Evolutionary conservation across 1,140 invertebrate genomes (phyloP), one percentile per base, ranked within the genome.

Genomic region (Monomorium pharaonis): DNA sequence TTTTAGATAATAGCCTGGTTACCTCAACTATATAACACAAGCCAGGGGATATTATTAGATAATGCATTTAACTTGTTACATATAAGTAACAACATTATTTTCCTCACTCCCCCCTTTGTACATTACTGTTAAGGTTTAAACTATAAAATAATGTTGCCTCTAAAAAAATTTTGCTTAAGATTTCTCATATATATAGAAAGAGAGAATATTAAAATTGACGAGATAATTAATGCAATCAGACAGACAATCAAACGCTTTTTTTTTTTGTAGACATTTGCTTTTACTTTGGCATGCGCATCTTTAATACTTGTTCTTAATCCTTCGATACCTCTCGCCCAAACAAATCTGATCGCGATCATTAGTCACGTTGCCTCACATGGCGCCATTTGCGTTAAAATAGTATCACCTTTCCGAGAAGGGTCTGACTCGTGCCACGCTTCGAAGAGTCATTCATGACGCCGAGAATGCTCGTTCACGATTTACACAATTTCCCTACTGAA

Each of bases 361-460:
- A 85, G 80, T 87, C 88, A 89, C 63, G 76, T 27, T 9, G 5
- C 80, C 87, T 87, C 80, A 87, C 80, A 84, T 75, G 75, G 72
- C 63, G 75, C 67, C 67, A 77, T 78, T 56, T 83, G 60, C 37
- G 58, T 56, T 75, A 84, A 72, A 88, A 90, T 88, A 90, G 83
- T 76, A 75, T 88, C 86, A 72, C 83, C 88, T 85, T 89, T 86
- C 88, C 63, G 75, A 75, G 86, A 90, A 88, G 21, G 33, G 54
- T 16, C 72, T 90, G 88, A 90, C 54, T 90, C 88, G 84, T 56
- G 49, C 63, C 49, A 18, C 76, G 69, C 81, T 86, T 90, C 63
- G 83, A 63, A 90, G 84, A 88, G 80, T 78, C 74, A 88, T 89
- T 90, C 86, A 80, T 33, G 77, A 78, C 56, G 77, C 56, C 76